These are phyloP conservation scores for Noctua fimbriata DNA, from an alignment of 2,888 invertebrate species.

Conservation along the genomic window DNA sequence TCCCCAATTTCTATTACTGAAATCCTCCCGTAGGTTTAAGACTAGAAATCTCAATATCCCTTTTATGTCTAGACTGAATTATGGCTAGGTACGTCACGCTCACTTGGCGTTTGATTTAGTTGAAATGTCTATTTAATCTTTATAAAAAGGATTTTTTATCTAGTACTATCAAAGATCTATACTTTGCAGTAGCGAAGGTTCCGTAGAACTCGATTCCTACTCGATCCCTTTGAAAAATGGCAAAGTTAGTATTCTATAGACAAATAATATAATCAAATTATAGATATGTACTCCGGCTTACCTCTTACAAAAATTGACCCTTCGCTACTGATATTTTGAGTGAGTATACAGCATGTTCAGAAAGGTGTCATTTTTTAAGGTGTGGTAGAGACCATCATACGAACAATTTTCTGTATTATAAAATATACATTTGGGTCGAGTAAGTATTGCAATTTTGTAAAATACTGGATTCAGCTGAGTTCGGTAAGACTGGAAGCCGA, in stretches of 20 bases:
- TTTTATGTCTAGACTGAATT: slow-evolving; percentile 44
- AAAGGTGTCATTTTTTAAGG: too few relatives aligned
- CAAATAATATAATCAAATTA: too few relatives aligned
- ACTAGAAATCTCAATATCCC: slow-evolving; percentile 48
- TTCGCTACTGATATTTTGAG: too few relatives aligned
- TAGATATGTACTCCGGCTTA: too few relatives aligned
- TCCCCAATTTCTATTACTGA: slow-evolving; percentile 11
- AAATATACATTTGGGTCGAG: too few relatives aligned
- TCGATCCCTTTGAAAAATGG: too few relatives aligned
- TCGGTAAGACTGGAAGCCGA: neutral
- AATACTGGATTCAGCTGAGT: neutral
- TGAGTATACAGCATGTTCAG: too few relatives aligned
- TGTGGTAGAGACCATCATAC: neutral
- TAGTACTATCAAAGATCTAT: too few relatives aligned
- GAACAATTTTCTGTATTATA: neutral
- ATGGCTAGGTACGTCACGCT: slow-evolving; percentile 26
- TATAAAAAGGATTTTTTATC: neutral
- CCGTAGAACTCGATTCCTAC: too few relatives aligned
- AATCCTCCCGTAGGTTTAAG: slow-evolving; percentile 12
- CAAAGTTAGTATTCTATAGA: too few relatives aligned
- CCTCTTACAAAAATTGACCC: too few relatives aligned
- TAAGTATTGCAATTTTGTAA: neutral
- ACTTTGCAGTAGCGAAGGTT: neutral
- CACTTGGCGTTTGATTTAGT: slow-evolving; percentile 27
- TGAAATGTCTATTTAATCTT: slow-evolving; percentile 16